phyloP scores from a whole-genome alignment of 1,140 invertebrate species.

The Anadara kagoshimensis region DNA sequence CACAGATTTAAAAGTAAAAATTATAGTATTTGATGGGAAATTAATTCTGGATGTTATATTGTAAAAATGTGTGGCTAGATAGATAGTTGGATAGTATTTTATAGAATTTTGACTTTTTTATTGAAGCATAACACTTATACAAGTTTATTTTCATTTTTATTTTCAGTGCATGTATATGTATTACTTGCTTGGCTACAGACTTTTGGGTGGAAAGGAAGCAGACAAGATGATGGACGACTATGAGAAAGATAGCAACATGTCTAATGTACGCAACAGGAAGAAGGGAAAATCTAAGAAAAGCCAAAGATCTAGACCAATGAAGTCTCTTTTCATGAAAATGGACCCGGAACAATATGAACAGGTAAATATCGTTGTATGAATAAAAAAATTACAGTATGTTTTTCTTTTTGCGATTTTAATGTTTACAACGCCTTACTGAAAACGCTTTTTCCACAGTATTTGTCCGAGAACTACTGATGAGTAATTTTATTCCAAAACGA shows the following conservation, averaged over 20 bases:
- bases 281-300: conserved; percentile 49
- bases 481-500: too few species aligned
- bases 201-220: conserved; percentile 72
- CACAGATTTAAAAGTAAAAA: too few species aligned
- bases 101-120: too few species aligned
- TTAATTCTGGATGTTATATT: background rate
- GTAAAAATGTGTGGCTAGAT: too few species aligned
- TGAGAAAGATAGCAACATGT: conserved; percentile 44
- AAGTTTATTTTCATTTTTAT: background rate
- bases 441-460: too few species aligned
- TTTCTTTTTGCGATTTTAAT: background rate
- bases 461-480: too few species aligned
- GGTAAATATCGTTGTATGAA: conserved; percentile 30
- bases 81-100: too few species aligned
- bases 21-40: too few species aligned
- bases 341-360: conserved; percentile 64
- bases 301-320: conserved; percentile 52
- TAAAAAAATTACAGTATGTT: background rate
- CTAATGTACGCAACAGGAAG: conserved; percentile 47
- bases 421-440: background rate
- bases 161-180: conserved; percentile 81
- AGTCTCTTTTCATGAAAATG: conserved; percentile 57
- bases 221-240: conserved; percentile 55
- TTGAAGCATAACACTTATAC: too few species aligned
- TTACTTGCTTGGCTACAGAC: conserved; percentile 78